phyloP scores from a whole-genome alignment of 2,888 invertebrate species.

The Stomorhina lunata region DNA sequence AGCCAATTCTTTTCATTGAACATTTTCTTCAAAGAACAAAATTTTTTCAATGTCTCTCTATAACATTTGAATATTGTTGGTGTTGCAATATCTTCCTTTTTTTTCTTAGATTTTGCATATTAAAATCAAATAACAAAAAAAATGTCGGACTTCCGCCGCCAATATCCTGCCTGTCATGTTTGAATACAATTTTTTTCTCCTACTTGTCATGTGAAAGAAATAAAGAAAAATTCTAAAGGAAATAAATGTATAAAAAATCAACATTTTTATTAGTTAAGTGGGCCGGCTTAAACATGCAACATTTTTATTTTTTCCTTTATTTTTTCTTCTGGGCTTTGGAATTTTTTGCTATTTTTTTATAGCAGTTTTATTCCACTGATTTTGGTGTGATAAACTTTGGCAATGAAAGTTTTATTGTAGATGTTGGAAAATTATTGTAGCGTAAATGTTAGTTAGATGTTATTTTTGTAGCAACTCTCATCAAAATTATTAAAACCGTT shows the following conservation, averaged over 20 bases:
- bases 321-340: background rate
- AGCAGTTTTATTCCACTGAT: too few relatives aligned
- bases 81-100: background rate
- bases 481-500: background rate
- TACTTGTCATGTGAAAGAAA: background rate
- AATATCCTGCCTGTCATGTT: slow-evolving; percentile 70
- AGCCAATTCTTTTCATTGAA: slow-evolving; percentile 6
- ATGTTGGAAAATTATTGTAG: background rate
- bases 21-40: background rate
- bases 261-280: slow-evolving; percentile 68
- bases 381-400: slow-evolving; percentile 49
- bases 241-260: background rate
- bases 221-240: background rate
- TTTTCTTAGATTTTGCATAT: slow-evolving; percentile 73
- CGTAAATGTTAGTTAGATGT: background rate
- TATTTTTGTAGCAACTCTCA: background rate
- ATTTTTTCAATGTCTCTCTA: slow-evolving; percentile 42
- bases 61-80: slow-evolving; percentile 11
- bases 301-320: slow-evolving; percentile 6
- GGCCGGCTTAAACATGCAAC: slow-evolving; percentile 57
- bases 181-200: slow-evolving; percentile 3
- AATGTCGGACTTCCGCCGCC: slow-evolving; percentile 75
- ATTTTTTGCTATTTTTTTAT: too few relatives aligned
- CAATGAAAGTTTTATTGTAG: slow-evolving; percentile 55
- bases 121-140: slow-evolving; percentile 75